phyloP scores from a whole-genome alignment of 1,140 invertebrate species.

The Tetragnatha versicolor region DNA sequence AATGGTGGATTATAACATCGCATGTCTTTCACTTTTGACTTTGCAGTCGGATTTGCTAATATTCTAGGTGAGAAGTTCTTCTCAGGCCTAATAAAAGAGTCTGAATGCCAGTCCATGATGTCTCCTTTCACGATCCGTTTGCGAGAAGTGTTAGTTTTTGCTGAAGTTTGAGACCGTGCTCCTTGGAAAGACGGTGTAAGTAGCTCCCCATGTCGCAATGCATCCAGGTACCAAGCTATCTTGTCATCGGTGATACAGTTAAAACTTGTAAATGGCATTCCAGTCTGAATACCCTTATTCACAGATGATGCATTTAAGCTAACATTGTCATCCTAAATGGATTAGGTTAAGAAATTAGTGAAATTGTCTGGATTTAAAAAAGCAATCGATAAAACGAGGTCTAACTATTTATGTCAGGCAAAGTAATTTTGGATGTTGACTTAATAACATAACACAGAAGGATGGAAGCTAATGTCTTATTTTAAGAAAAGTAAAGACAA shows the following conservation, averaged over 20 bases:
- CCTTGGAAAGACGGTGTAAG: not conserved
- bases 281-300: slow-evolving; percentile 26
- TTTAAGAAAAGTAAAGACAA: too few species aligned
- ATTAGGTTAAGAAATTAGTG: too few species aligned
- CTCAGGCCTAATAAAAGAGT: slow-evolving; percentile 56
- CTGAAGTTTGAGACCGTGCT: not conserved
- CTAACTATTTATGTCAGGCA: too few species aligned
- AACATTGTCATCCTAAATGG: slow-evolving; percentile 35
- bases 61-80: slow-evolving; percentile 57
- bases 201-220: slow-evolving; percentile 31
- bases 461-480: too few species aligned
- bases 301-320: slow-evolving; percentile 28
- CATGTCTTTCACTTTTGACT: slow-evolving; percentile 43
- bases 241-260: slow-evolving; percentile 42
- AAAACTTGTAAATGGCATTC: slow-evolving; percentile 2
- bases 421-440: too few species aligned
- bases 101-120: slow-evolving; percentile 25
- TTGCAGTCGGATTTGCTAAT: not conserved
- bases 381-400: too few species aligned
- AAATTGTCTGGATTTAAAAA: too few species aligned
- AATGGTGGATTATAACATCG: slow-evolving; percentile 36
- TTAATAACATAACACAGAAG: too few species aligned
- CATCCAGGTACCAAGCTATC: slow-evolving; percentile 51
- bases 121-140: slow-evolving; percentile 36
- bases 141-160: not conserved